phyloP scores from a whole-genome alignment of 2,888 invertebrate genomes.

The Aspidiotus rigidus region DNA sequence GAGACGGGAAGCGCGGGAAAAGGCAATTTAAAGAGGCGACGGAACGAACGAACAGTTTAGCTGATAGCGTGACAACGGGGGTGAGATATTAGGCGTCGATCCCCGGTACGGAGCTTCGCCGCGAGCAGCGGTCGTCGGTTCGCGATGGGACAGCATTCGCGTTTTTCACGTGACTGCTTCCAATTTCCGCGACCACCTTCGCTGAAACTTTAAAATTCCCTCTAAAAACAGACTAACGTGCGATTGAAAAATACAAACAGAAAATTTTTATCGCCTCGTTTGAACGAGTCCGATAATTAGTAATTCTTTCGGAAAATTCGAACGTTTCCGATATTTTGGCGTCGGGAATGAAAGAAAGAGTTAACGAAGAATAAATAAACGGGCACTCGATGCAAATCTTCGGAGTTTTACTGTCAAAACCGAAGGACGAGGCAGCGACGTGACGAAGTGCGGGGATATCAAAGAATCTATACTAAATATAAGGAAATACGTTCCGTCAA shows the following conservation, averaged over 20 bases:
- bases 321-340: too few relatives aligned
- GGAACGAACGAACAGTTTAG: slow-evolving; percentile 25
- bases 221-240: slow-evolving; percentile 22
- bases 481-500: too few relatives aligned
- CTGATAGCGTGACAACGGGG: slow-evolving; percentile 32
- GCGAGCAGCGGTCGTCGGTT: slow-evolving; percentile 29
- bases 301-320: too few relatives aligned
- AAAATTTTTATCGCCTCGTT: too few relatives aligned
- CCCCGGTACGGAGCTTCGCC: slow-evolving; percentile 17
- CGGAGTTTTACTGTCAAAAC: too few relatives aligned
- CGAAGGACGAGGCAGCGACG: too few relatives aligned
- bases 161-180: slow-evolving; percentile 33
- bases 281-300: too few relatives aligned
- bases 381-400: too few relatives aligned
- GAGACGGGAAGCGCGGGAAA: slow-evolving; percentile 9
- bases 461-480: too few relatives aligned
- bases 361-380: too few relatives aligned
- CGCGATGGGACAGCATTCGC: slow-evolving; percentile 31
- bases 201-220: slow-evolving; percentile 13
- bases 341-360: too few relatives aligned
- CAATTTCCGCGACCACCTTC: slow-evolving; percentile 31
- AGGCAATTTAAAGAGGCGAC: slow-evolving; percentile 33
- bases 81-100: slow-evolving; percentile 32
- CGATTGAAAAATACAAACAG: neutral
- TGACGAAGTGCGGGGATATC: too few relatives aligned